These are phyloP conservation scores for Leptestheria dahalacensis DNA, from an alignment of 1,140 invertebrate genomes.

Conservation along the genomic window DNA sequence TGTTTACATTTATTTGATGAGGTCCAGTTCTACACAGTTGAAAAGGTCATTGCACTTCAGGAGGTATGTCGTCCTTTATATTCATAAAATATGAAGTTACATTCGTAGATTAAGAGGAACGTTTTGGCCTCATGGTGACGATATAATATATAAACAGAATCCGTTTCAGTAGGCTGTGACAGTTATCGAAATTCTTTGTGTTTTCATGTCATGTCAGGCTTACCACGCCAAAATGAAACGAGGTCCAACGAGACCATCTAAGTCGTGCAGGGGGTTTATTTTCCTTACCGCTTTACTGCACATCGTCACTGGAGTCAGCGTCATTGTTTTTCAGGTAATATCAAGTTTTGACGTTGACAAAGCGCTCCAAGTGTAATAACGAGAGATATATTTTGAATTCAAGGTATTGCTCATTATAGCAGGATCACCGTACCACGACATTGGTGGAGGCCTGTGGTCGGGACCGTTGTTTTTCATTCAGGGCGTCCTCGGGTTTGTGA, in stretches of 20 bases:
- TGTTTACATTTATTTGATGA: no score
- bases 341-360: not conserved
- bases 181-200: no score
- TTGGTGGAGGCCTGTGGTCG: slow-evolving; percentile 11
- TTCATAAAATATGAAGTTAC: no score
- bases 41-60: no score
- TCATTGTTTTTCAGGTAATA: slow-evolving; percentile 9
- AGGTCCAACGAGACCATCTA: not conserved
- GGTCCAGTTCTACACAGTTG: no score
- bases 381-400: not conserved
- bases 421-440: slow-evolving; percentile 6
- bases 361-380: not conserved
- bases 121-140: no score
- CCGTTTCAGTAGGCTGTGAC: no score
- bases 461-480: slow-evolving; percentile 15
- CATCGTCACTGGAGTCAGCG: not conserved
- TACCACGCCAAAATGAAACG: no score
- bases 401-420: slow-evolving; percentile 10
- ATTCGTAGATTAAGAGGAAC: no score
- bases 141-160: no score
- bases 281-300: slow-evolving; percentile 5
- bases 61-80: no score
- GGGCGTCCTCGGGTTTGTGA: slow-evolving; percentile 12
- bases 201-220: no score
- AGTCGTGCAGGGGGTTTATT: not conserved